These are phyloP conservation scores for Columbina picui DNA, from an alignment of 2,113 vertebrate genomes.

Conservation along the genomic window DNA sequence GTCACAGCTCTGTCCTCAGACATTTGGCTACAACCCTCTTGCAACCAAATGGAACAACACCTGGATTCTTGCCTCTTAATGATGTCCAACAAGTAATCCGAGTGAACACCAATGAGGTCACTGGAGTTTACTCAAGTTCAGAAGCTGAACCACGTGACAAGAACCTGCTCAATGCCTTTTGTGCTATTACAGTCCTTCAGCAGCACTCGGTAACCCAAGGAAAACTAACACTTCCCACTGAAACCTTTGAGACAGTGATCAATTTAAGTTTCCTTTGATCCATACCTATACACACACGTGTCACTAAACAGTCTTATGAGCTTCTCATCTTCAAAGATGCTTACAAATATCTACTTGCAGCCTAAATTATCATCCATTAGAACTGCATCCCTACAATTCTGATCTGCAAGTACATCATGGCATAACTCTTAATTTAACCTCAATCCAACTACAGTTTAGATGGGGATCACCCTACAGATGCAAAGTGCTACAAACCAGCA, in stretches of 20 bases:
- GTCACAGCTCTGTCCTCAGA: neutral
- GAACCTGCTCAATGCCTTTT: slow-evolving; percentile 25
- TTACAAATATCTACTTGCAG: neutral
- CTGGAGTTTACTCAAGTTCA: slow-evolving; percentile 32
- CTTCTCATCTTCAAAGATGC: neutral
- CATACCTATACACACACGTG: neutral
- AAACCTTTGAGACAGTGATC: neutral
- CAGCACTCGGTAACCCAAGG: neutral
- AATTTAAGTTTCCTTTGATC: neutral
- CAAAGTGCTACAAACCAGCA: neutral
- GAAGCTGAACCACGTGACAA: slow-evolving; percentile 14
- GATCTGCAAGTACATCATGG: neutral
- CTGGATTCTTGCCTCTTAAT: slow-evolving; percentile 27
- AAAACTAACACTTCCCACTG: neutral
- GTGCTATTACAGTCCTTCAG: neutral
- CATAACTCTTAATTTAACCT: neutral
- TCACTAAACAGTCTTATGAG: fast-evolving
- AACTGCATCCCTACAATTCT: neutral
- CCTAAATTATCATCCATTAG: neutral
- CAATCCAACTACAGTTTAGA: neutral
- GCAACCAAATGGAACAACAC: slow-evolving; percentile 6
- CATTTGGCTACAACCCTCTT: neutral
- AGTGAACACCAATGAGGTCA: slow-evolving; percentile 23
- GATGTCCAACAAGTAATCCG: slow-evolving; percentile 15
- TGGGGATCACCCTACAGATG: neutral